Conservation (phyloP, 2,113 vertebrate genomes). For the Nesoenas mayeri region DNA sequence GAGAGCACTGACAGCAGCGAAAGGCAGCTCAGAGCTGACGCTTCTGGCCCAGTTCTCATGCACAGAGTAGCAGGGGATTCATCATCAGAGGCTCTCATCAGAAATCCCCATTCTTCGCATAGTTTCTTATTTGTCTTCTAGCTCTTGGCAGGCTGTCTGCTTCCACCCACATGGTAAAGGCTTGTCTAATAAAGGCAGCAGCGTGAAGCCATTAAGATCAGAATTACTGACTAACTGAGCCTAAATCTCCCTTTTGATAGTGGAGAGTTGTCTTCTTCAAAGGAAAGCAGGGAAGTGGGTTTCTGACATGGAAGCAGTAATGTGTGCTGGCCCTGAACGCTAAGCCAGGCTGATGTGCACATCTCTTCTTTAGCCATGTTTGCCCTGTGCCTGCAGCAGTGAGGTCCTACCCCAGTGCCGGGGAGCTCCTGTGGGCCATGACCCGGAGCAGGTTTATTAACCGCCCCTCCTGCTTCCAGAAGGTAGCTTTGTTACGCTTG, state of each 20-base stretch:
- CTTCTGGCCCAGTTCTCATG: neutral
- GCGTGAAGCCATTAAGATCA: neutral
- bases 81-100: conserved; percentile 25
- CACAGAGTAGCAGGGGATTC: neutral
- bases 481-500: neutral
- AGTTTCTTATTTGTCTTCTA: conserved; percentile 13
- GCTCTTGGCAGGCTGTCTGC: conserved; percentile 34
- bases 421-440: neutral
- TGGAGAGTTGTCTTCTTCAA: neutral
- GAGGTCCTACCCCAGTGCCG: neutral
- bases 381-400: neutral
- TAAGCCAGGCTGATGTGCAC: accelerated
- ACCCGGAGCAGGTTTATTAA: neutral
- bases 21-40: neutral
- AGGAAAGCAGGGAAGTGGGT: neutral
- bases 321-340: neutral
- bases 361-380: neutral
- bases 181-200: conserved; percentile 2
- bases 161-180: conserved; percentile 15
- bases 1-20: neutral
- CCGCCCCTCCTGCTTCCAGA: neutral
- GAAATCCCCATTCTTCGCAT: conserved; percentile 43
- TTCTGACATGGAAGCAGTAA: neutral
- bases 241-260: neutral
- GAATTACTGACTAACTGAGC: neutral